Percentiles rank a stretch among this genome's conserved stretches.
phyloP scores from a whole-genome alignment of 2,113 vertebrate genomes.

The Cololabis saira region DNA sequence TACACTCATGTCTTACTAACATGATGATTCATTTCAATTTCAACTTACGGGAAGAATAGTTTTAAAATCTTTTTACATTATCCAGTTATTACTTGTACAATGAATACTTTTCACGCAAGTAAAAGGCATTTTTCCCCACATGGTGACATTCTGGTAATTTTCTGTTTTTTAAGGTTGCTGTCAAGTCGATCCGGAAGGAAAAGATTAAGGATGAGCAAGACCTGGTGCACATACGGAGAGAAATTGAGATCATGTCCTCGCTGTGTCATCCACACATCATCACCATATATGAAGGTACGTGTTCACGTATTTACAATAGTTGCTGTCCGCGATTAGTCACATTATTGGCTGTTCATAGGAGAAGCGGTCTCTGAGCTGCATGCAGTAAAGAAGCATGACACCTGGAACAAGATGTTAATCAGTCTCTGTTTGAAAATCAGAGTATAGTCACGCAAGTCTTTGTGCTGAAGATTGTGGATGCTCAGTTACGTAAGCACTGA shows the following conservation, averaged over 20 bases:
- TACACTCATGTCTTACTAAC: no score
- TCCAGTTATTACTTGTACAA: not conserved
- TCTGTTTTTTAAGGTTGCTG: constrained; percentile 87
- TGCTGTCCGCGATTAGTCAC: not conserved
- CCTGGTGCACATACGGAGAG: constrained; percentile 91
- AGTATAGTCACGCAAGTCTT: constrained; percentile 68
- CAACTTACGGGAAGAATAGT: no score
- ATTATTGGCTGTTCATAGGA: not conserved
- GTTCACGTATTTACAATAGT: not conserved
- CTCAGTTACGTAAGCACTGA: constrained; percentile 56
- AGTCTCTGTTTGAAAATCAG: constrained; percentile 36
- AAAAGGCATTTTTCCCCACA: not conserved
- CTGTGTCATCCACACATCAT: constrained; percentile 97
- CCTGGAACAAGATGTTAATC: constrained; percentile 17
- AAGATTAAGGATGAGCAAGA: constrained; percentile 97
- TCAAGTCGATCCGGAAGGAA: constrained; percentile 96
- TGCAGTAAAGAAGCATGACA: constrained; percentile 35
- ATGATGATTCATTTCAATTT: no score
- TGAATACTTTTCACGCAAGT: no score
- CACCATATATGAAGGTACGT: constrained; percentile 93
- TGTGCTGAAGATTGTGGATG: constrained; percentile 41
- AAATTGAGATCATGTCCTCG: constrained; percentile 99
- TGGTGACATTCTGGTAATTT: not conserved
- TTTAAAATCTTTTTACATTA: not conserved
- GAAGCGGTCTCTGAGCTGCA: not conserved